Base-by-base conservation (phyloP, 1,140 invertebrate genomes). In the Tetramorium alpestre region DNA sequence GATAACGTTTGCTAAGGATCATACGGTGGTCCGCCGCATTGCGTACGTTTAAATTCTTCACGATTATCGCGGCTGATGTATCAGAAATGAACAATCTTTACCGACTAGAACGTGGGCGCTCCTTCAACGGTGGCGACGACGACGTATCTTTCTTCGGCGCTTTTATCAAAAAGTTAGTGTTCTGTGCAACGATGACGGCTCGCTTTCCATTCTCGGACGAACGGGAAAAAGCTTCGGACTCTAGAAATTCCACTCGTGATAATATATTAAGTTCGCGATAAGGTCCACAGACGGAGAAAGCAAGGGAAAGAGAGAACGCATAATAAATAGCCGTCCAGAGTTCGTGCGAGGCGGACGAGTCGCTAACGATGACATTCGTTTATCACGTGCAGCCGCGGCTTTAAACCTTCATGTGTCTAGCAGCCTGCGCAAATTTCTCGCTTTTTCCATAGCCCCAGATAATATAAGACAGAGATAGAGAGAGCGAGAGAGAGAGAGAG, bases 181-280 rank as follows among this genome's bases (percentile, higher is more conserved):
- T 82, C 41, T 38, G 58, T 72, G 56, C 33, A 47, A 38, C 33
- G 38, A 87, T 56, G 65, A 54, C 72, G 28, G 13, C 11, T 33
- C 2, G 41, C 11, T 72, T 49, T 58, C 13, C 10, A 7, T 54
- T 56, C 11, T 67, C 18, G 41, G 13, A 28, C 16, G 44, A 49
- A 11, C 16, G 18, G 60, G 44, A 58, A 62, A 76, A 64, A 64
- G 8, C 33, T 56, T 77, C 38, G 7, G 60, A 25, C 25, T 28
- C 49, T 6, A 44, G 38, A 49, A 51, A 72, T 78, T 64, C 25
- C 25, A 44, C 38, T 75, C 22, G 51, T 64, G 38, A 86, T 80
- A 86, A 86, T 86, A 76, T 78, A 78, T 88, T 78, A 80, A 73
- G 69, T 72, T 51, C 7, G 49, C 18, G 80, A 87, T 84, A 84